Base-by-base conservation (phyloP, 2,888 invertebrate genomes). In the Leucozona laternaria region DNA sequence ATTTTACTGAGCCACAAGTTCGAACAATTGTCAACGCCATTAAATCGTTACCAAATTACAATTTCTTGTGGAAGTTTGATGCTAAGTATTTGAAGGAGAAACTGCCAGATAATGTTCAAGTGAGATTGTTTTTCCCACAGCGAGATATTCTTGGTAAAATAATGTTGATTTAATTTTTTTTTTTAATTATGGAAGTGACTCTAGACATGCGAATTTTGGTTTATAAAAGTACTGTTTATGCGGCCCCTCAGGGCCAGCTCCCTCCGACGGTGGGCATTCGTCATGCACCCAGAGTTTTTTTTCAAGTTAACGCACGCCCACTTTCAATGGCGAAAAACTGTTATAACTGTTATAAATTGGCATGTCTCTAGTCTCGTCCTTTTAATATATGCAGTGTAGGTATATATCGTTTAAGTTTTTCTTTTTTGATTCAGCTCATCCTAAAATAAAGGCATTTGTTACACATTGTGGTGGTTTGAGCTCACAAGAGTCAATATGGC, bases 41-140 rank as follows among this genome's bases (percentile, higher is more conserved):
- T 48, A 50, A 79, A 10, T 31, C 31, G 1, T 84, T 92, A 20
- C 88, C 89, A 0, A 89, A 91, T 2, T 91, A 91, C 76, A 89
- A 91, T 17, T 92, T 93, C n/a, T 66, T 93, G 3, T 93, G 92
- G 92, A 93, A 92, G 88, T 90, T 90, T 43, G 90, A 91, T 50
- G 31, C 20, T 1, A 62, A 84, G 3, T 58, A 45, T 28, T 45
- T 79, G 15, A 68, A 81, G 55, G 8, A 84, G 0, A 89, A 91
- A 11, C 88, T 53, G 0, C 91, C 88, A 2, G 11, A 40, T 6
- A 90, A 91, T 66, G 60, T 90, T 4, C 48, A 85, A 28, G 70
- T 68, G 0, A 50, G 88, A 0, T 37, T 73, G 13, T 79, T 83
- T 28, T 57, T 88, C 0, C 79, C 89, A 53, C 90, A 91, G 55